Percentiles rank a stretch among this genome's conserved stretches.
These are phyloP conservation scores for Butorides virescens DNA, from an alignment of 2,113 vertebrate species.

Conservation along the genomic window DNA sequence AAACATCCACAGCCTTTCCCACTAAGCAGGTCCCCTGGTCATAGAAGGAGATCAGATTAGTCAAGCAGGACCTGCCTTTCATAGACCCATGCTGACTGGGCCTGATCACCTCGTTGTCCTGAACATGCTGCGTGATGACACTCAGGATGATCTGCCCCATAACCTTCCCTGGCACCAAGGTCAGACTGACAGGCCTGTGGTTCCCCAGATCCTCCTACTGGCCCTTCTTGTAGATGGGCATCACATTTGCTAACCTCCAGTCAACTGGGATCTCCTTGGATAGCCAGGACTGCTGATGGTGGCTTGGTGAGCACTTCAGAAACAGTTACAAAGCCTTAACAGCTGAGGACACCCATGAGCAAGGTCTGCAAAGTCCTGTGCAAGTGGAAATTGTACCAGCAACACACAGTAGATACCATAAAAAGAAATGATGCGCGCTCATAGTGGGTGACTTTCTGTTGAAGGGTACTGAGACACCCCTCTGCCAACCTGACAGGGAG, in stretches of 20 bases:
- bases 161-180: rapidly evolving
- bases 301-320: neutral
- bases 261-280: neutral
- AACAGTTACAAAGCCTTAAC: too few relatives aligned
- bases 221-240: neutral
- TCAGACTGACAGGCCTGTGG: neutral
- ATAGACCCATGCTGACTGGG: neutral
- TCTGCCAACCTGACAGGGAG: too few relatives aligned
- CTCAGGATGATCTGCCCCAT: neutral
- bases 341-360: too few relatives aligned
- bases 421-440: too few relatives aligned
- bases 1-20: too few relatives aligned
- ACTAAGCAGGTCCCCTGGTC: rapidly evolving
- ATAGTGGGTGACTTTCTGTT: too few relatives aligned
- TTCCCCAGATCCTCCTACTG: neutral
- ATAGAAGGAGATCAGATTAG: neutral
- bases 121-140: rapidly evolving
- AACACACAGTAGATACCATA: too few relatives aligned
- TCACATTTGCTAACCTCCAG: neutral
- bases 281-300: neutral
- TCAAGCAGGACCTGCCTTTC: neutral
- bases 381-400: too few relatives aligned
- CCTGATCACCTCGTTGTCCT: neutral
- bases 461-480: too few relatives aligned
- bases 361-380: too few relatives aligned